Conservation (phyloP, 2,113 vertebrate genomes). For the Toxostoma redivivum region DNA sequence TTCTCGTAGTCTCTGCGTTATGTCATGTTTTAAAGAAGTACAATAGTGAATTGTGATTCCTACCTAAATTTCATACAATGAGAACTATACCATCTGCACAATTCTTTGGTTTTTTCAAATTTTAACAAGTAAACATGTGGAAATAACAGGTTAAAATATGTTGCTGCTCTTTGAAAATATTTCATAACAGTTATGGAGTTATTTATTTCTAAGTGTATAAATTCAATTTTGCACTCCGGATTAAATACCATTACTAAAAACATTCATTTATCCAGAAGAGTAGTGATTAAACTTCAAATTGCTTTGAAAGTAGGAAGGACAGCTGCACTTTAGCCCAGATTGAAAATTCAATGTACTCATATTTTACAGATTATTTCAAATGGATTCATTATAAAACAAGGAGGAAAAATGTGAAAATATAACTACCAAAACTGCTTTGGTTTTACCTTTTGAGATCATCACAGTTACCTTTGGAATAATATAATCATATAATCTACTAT, state of each 20-base stretch:
- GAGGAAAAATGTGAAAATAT: rapidly evolving
- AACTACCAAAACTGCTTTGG: not conserved
- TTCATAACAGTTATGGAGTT: not conserved
- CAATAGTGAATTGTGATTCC: not conserved
- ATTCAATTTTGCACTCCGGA: not conserved
- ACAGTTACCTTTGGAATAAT: not conserved
- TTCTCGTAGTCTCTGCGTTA: not conserved
- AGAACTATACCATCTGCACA: rapidly evolving
- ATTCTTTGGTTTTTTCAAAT: not conserved
- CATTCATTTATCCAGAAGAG: not conserved
- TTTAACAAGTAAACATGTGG: not conserved
- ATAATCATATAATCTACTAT: no score
- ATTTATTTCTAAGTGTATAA: not conserved
- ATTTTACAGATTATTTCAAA: not conserved
- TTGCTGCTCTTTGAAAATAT: not conserved
- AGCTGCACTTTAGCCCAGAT: not conserved
- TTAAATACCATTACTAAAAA: not conserved
- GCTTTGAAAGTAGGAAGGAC: not conserved
- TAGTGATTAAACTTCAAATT: not conserved
- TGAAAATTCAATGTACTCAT: not conserved
- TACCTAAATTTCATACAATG: not conserved
- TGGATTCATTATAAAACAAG: not conserved
- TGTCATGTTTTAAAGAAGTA: not conserved
- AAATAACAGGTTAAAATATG: not conserved
- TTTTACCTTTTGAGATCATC: rapidly evolving